Conservation (phyloP, 2,888 invertebrate genomes). For the Tupiocoris notatus region DNA sequence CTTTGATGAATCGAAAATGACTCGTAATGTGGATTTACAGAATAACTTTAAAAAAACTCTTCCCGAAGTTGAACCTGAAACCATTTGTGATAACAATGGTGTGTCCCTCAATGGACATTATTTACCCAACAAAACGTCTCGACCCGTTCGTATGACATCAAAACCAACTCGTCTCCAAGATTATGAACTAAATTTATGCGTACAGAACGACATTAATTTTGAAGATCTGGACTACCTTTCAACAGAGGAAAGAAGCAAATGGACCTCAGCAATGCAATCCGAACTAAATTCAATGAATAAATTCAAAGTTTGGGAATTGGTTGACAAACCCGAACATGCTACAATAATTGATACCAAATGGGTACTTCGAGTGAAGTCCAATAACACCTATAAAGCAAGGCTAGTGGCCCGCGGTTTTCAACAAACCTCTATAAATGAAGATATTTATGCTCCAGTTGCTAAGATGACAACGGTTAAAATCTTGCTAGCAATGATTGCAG, state of each 20-base stretch:
- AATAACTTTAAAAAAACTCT: too few relatives aligned
- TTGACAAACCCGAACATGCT: conserved; percentile 45
- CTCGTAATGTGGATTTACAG: too few relatives aligned
- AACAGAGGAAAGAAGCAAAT: conserved; percentile 34
- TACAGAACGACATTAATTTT: background rate
- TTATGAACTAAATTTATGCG: conserved; percentile 5
- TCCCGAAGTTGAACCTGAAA: too few relatives aligned
- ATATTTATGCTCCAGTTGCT: conserved; percentile 28
- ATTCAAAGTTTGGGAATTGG: conserved; percentile 51
- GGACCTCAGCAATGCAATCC: conserved; percentile 47
- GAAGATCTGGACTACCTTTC: background rate
- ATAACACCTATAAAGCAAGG: conserved; percentile 28
- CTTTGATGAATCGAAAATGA: conserved; percentile 16
- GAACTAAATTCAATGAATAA: conserved; percentile 51
- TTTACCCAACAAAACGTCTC: background rate
- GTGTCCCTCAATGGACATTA: too few relatives aligned
- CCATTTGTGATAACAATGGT: too few relatives aligned
- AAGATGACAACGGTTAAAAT: conserved; percentile 28
- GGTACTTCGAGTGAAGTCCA: conserved; percentile 39
- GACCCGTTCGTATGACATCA: background rate
- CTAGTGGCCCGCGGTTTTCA: conserved; percentile 28
- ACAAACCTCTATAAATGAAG: background rate
- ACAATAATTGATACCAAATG: conserved; percentile 30
- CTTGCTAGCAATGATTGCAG: conserved; percentile 17
- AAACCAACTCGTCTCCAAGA: conserved; percentile 4